Base-by-base conservation (phyloP, 1,140 invertebrate genomes). In the Drosophila tristis region DNA sequence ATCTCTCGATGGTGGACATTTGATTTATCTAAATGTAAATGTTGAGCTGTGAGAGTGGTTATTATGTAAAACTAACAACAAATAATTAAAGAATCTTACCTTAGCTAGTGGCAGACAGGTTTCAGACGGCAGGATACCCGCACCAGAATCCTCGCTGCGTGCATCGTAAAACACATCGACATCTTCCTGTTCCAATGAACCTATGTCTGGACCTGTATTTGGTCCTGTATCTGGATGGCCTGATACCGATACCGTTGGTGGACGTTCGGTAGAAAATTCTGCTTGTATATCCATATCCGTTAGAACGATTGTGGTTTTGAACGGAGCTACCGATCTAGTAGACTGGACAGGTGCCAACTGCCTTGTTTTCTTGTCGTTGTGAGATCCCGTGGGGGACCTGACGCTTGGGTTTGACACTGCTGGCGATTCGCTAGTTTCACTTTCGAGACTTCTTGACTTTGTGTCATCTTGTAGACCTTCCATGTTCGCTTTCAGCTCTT, bases 151-250 rank as follows among this genome's bases (percentile, higher is more conserved):
- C 58, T 91, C 90, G 56, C 90, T 90, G 45, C 78, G 80, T 44
- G 90, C 90, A 78, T 91, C 90, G 43, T 91, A 91, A 60, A 91
- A 91, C 5, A 91, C 90, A 60, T 91, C 90, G 49, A 89, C 85
- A 26, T 91, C 90, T 2, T 90, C 85, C 49, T 43, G 58, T 60
- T 82, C 72, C 25, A 53, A 20, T 44, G 55, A 58, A 55, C 60
- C 62, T 26, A 20, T 4, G 13, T 55, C 35, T 11, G 25, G 20
- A 4, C 2, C 9, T 35, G 11, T 2, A 20, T 55, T 25, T 11
- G 25, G 20, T 2, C 2, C 9, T 35, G 11, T 2, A 20, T 48
- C 26, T 2, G 5, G 7, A 11, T 35, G 31, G 31, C 35, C 35
- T 11, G 11, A 39, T 39, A 13, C 2, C 11, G 29, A 31, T 9